A percentile compares a stretch with the other conserved stretches of the same genome.
These are phyloP conservation scores for Apodemus sylvaticus DNA, from an alignment of 2,113 vertebrate species.

Conservation along the genomic window DNA sequence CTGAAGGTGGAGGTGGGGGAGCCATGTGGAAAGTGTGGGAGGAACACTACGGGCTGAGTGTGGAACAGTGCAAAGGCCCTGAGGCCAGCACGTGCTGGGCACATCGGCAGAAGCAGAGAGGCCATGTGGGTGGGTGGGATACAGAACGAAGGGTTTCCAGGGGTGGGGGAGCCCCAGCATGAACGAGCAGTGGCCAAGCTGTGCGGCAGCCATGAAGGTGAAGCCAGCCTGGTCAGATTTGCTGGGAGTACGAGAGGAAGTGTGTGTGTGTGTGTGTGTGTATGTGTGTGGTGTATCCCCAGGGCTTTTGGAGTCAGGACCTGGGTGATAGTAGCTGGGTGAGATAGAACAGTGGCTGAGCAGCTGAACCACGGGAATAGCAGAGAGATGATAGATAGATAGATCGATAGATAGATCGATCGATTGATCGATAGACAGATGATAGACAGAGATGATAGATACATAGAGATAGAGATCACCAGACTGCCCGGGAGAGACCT, in stretches of 20 bases:
- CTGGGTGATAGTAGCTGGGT: fast-evolving
- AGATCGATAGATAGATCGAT: no score
- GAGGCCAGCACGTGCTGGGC: background rate
- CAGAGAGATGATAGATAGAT: no score
- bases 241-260: background rate
- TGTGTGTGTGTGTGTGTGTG: background rate
- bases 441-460: no score
- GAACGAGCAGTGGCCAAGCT: background rate
- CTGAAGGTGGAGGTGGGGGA: background rate
- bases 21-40: background rate
- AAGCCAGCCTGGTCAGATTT: background rate
- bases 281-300: no score
- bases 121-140: no score
- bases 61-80: background rate
- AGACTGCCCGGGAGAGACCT: background rate
- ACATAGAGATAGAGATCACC: no score
- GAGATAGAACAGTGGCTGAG: background rate
- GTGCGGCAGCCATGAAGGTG: background rate
- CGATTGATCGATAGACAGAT: no score
- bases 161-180: background rate
- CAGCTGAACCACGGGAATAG: background rate
- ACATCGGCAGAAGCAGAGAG: background rate
- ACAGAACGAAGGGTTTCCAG: fast-evolving
- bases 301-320: background rate
- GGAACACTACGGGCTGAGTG: background rate